Evolutionary conservation across 2,888 invertebrate genomes (phyloP).

Genomic region (Synergus laeviventris): DNA sequence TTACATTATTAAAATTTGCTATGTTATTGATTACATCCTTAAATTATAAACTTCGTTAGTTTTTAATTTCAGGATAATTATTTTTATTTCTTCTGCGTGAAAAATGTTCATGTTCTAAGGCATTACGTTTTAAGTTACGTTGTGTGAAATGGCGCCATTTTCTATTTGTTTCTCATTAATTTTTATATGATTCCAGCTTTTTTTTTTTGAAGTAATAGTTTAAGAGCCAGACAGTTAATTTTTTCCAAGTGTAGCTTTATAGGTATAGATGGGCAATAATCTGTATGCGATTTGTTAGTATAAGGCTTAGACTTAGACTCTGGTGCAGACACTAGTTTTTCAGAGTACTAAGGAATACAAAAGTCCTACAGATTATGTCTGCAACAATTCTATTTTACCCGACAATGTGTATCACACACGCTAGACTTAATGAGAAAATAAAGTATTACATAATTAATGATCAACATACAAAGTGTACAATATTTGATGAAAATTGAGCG

Average conservation of each 20-base stretch:
- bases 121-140: constrained; percentile 8
- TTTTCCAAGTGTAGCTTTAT: constrained; percentile 64
- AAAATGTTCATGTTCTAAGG: constrained; percentile 32
- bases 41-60: constrained; percentile 32
- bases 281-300: constrained; percentile 63
- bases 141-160: constrained; percentile 32
- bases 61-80: constrained; percentile 41
- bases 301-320: constrained; percentile 52
- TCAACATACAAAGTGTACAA: constrained; percentile 55
- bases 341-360: constrained; percentile 39
- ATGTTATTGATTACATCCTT: neutral
- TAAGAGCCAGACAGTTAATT: constrained; percentile 61
- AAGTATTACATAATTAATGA: constrained; percentile 63
- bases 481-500: constrained; percentile 50
- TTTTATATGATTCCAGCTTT: constrained; percentile 54
- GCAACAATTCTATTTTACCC: constrained; percentile 58
- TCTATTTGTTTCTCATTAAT: constrained; percentile 49
- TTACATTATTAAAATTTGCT: constrained; percentile 48
- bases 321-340: constrained; percentile 52
- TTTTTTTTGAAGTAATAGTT: constrained; percentile 53
- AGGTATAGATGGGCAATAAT: constrained; percentile 60
- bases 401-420: constrained; percentile 64
- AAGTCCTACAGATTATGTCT: constrained; percentile 49
- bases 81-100: constrained; percentile 33
- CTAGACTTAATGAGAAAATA: constrained; percentile 65